A percentile compares a stretch with the other conserved stretches of the same genome.
Evolutionary conservation across 2,888 invertebrate genomes (phyloP).

Genomic region (Colostygia pectinataria): DNA sequence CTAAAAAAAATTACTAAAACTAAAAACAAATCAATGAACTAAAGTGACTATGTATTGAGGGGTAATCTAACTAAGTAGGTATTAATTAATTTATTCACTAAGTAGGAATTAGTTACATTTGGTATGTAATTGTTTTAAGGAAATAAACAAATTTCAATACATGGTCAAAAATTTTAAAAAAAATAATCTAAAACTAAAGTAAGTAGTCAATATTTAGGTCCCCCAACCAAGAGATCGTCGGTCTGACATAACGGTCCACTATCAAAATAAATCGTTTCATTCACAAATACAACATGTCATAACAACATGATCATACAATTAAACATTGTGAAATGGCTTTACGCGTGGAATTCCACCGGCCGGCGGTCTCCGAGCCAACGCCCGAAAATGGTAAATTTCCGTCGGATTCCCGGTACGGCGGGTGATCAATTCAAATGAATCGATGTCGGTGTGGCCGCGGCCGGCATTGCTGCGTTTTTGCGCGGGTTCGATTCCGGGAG

Average conservation of each 20-base stretch:
- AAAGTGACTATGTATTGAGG: too few relatives aligned
- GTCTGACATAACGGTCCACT: background rate
- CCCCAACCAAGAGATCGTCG: background rate
- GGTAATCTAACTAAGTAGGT: too few relatives aligned
- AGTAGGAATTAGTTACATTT: too few relatives aligned
- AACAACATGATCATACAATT: conserved; percentile 27
- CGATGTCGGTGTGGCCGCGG: conserved; percentile 31
- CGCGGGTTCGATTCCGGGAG: conserved; percentile 36
- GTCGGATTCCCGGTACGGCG: conserved; percentile 38
- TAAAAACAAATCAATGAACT: too few relatives aligned
- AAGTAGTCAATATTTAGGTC: too few relatives aligned
- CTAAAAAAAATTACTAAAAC: too few relatives aligned
- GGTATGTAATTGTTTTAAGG: too few relatives aligned
- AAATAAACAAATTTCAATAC: too few relatives aligned
- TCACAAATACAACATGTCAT: conserved; percentile 22
- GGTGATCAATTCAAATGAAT: conserved; percentile 33
- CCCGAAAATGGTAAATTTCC: conserved; percentile 42
- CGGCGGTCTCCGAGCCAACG: background rate
- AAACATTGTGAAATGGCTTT: conserved; percentile 15
- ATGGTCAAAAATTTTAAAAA: too few relatives aligned
- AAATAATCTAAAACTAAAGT: too few relatives aligned
- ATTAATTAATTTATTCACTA: too few relatives aligned
- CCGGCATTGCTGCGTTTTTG: conserved; percentile 44
- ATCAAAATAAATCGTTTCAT: conserved; percentile 25
- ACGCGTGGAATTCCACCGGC: conserved; percentile 21